These are phyloP conservation scores for Temnothorax unifasciatus DNA, from an alignment of 2,888 invertebrate species.

Conservation along the genomic window DNA sequence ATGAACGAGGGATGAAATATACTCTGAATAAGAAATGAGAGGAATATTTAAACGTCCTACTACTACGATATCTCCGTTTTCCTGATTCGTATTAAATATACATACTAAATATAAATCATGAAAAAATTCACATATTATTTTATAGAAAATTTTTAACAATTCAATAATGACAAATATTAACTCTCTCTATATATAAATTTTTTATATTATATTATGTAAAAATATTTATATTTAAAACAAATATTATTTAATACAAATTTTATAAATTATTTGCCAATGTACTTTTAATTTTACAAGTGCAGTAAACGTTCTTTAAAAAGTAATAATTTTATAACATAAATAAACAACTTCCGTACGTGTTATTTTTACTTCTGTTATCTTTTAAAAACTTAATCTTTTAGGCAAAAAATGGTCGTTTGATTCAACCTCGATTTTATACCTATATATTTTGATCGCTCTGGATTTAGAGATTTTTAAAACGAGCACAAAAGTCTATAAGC, in stretches of 20 bases:
- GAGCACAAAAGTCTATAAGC: conserved; percentile 14
- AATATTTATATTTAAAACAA: not conserved
- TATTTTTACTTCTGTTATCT: too few relatives aligned
- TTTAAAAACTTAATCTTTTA: not conserved
- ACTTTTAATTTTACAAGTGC: not conserved
- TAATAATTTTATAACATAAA: not conserved
- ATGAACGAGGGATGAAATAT: conserved; percentile 83
- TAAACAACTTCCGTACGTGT: not conserved
- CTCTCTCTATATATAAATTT: not conserved
- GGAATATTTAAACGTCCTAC: conserved; percentile 81
- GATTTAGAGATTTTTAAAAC: conserved; percentile 16
- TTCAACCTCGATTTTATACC: not conserved
- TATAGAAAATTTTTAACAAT: not conserved
- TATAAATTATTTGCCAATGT: not conserved
- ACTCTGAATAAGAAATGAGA: conserved; percentile 84
- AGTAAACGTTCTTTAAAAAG: not conserved
- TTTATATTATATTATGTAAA: too few relatives aligned
- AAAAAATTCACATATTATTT: conserved; percentile 40
- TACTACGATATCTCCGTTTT: conserved; percentile 49
- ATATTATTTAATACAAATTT: not conserved
- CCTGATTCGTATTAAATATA: conserved; percentile 36
- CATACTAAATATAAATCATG: conserved; percentile 63
- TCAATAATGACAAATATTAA: not conserved
- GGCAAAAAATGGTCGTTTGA: not conserved
- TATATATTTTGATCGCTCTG: not conserved